A percentile compares a stretch with the other conserved stretches of the same genome.
Conservation (phyloP, 1,140 invertebrate genomes). For the Aradophagus sp. region DNA sequence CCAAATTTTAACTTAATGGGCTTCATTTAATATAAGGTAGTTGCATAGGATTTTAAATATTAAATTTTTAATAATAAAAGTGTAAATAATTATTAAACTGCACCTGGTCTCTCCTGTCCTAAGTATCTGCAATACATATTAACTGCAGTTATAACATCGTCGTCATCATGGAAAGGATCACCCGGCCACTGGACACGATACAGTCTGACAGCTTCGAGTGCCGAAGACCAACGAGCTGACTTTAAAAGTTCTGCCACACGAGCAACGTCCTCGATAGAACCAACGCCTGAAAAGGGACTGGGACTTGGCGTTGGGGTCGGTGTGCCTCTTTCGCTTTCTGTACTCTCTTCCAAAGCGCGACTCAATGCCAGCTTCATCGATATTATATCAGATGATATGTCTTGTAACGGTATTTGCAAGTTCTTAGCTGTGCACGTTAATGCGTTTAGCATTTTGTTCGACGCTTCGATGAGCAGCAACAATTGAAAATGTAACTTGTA, state of each 20-base stretch:
- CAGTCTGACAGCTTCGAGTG: conserved; percentile 79
- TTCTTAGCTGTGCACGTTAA: conserved; percentile 76
- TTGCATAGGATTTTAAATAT: too few species aligned
- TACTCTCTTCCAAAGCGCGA: conserved; percentile 76
- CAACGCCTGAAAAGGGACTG: conserved; percentile 67
- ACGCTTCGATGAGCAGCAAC: conserved; percentile 91
- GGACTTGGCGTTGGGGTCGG: conserved; percentile 76
- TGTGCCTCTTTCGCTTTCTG: conserved; percentile 77
- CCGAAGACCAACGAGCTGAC: conserved; percentile 79
- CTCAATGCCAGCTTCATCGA: conserved; percentile 74
- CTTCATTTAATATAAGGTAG: too few species aligned
- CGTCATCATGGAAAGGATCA: conserved; percentile 77
- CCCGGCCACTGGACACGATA: conserved; percentile 78
- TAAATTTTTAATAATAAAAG: too few species aligned
- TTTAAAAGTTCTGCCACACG: conserved; percentile 79
- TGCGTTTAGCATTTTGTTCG: conserved; percentile 88
- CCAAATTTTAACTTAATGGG: too few species aligned
- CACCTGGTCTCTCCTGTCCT: conserved; percentile 81
- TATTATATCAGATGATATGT: conserved; percentile 77
- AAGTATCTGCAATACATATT: conserved; percentile 83
- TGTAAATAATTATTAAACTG: too few species aligned
- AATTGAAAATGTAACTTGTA: conserved; percentile 97
- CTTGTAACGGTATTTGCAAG: conserved; percentile 75
- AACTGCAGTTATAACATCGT: conserved; percentile 80
- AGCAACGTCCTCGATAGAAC: conserved; percentile 75